These are phyloP conservation scores for Fistularia tabacaria DNA, from an alignment of 2,797 vertebrate species.

Conservation along the genomic window DNA sequence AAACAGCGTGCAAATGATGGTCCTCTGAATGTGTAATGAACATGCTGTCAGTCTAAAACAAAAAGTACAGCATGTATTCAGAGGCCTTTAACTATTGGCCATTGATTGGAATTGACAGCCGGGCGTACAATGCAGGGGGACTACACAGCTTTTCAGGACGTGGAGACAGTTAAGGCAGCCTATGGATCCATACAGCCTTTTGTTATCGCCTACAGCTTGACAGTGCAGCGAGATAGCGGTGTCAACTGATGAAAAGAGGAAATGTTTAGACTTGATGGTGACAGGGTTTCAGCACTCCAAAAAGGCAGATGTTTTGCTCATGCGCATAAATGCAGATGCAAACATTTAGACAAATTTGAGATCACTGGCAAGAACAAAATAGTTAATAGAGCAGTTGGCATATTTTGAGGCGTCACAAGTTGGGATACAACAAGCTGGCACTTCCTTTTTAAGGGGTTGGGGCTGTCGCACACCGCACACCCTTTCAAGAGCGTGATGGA, in stretches of 20 bases:
- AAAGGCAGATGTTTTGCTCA: not conserved
- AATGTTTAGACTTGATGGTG: conserved; percentile 22
- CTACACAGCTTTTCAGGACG: conserved; percentile 11
- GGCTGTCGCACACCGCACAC: too few species aligned
- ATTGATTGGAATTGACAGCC: conserved; percentile 57
- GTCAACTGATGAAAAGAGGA: conserved; percentile 24
- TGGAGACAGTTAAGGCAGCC: conserved; percentile 13
- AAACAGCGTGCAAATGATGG: conserved; percentile 58
- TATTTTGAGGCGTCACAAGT: too few species aligned
- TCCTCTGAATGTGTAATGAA: conserved; percentile 63
- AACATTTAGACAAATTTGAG: too few species aligned
- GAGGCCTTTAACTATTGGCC: conserved; percentile 23
- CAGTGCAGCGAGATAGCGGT: conserved; percentile 19
- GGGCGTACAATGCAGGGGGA: conserved; percentile 15
- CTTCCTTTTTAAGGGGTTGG: too few species aligned
- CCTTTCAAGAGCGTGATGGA: too few species aligned
- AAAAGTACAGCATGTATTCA: conserved; percentile 34
- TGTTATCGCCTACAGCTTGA: conserved; percentile 30
- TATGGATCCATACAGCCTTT: conserved; percentile 32
- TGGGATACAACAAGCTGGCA: too few species aligned
- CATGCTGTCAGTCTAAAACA: conserved; percentile 61
- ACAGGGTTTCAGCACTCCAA: not conserved
- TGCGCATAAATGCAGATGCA: too few species aligned
- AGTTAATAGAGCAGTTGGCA: too few species aligned
- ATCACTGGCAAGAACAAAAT: too few species aligned